phyloP scores from a whole-genome alignment of 2,888 invertebrate species.

The Sarcophaga caerulescens region DNA sequence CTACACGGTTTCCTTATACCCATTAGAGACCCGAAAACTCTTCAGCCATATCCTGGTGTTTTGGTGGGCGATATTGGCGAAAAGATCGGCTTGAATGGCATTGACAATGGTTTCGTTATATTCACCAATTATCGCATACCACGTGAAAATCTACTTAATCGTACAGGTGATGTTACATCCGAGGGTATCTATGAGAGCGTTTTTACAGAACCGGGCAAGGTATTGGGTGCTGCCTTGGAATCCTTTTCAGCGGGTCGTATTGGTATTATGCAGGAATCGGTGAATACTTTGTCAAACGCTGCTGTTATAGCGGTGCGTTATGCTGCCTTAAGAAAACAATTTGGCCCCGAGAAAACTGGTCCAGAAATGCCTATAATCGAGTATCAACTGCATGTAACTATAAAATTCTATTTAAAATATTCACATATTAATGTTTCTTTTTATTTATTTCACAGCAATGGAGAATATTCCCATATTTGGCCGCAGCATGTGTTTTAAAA shows the following conservation, averaged over 20 bases:
- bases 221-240: slow-evolving; percentile 92
- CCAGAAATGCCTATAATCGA: slow-evolving; percentile 89
- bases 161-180: slow-evolving; percentile 93
- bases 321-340: slow-evolving; percentile 89
- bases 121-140: slow-evolving; percentile 95
- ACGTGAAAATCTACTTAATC: slow-evolving; percentile 90
- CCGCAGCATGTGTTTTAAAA: slow-evolving; percentile 84
- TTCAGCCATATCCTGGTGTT: slow-evolving; percentile 91
- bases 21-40: slow-evolving; percentile 88
- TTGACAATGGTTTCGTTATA: slow-evolving; percentile 96
- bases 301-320: slow-evolving; percentile 89
- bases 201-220: slow-evolving; percentile 93
- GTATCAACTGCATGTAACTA: slow-evolving; percentile 88
- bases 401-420: not conserved
- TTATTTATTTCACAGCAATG: slow-evolving; percentile 84
- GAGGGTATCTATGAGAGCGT: slow-evolving; percentile 94
- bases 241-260: slow-evolving; percentile 92
- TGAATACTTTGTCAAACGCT: slow-evolving; percentile 83
- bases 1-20: slow-evolving; percentile 95
- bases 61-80: slow-evolving; percentile 96
- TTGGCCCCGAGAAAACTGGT: slow-evolving; percentile 85
- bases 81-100: slow-evolving; percentile 94
- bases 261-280: slow-evolving; percentile 84
- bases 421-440: not conserved
- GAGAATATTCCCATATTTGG: slow-evolving; percentile 87